Conservation (phyloP, 2,797 vertebrate species). For the Enteromius unitaeniatus region DNA sequence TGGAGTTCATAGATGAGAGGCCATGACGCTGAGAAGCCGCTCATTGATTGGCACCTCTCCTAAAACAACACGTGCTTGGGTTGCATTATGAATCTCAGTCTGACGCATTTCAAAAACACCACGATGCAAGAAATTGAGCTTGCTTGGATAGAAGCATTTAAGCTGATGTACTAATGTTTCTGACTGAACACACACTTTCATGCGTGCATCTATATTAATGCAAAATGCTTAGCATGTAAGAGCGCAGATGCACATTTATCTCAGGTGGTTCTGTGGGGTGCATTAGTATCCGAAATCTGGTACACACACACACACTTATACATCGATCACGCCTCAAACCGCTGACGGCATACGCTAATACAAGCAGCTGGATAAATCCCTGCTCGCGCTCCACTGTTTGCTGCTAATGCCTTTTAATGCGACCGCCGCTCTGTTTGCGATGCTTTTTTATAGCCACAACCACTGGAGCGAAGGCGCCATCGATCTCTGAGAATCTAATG, state of each 20-base stretch:
- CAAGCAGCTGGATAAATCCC: conserved; percentile 45
- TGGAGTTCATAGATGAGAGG: conserved; percentile 35
- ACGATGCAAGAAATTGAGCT: background rate
- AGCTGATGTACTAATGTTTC: background rate
- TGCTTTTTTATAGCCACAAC: conserved; percentile 19
- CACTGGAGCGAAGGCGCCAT: conserved; percentile 25
- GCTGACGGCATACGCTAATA: conserved; percentile 48
- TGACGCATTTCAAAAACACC: background rate
- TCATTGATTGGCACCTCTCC: conserved; percentile 31
- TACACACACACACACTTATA: conserved; percentile 15
- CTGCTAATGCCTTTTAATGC: conserved; percentile 47
- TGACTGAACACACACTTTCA: background rate
- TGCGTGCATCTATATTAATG: background rate
- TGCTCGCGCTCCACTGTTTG: conserved; percentile 2
- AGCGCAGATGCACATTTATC: conserved; percentile 15
- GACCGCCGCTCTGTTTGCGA: conserved; percentile 30
- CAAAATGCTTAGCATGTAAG: background rate
- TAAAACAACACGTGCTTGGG: background rate
- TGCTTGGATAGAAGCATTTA: background rate
- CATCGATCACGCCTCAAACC: conserved; percentile 47
- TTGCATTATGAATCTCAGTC: background rate
- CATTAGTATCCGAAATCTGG: conserved; percentile 7
- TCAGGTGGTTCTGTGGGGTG: background rate
- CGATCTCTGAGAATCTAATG: conserved; percentile 32
- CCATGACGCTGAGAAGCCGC: conserved; percentile 19